Evolutionary conservation across 1,140 invertebrate genomes (phyloP).

Genomic region (Trichoplusia ni): DNA sequence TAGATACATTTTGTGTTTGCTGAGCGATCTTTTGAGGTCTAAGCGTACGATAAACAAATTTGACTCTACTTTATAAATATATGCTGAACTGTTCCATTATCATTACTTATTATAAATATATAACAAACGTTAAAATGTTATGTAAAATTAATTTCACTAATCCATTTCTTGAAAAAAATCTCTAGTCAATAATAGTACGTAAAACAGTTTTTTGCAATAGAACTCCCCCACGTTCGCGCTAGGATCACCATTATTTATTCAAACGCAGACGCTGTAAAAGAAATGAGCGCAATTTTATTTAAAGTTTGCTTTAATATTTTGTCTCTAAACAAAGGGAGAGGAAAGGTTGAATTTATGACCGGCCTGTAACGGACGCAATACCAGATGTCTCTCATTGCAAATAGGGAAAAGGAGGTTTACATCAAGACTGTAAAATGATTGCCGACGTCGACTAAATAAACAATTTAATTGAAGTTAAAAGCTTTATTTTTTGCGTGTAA

Average conservation of each 20-base stretch:
- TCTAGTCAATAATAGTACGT: no score
- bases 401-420: not conserved
- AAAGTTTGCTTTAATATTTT: constrained; percentile 25
- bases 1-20: no score
- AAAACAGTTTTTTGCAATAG: not conserved
- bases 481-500: no score
- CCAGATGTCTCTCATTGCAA: constrained; percentile 18
- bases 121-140: no score
- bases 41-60: no score
- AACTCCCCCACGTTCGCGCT: not conserved
- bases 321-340: constrained; percentile 20
- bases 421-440: not conserved
- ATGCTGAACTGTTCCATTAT: no score
- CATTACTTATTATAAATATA: no score
- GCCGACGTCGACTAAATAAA: not conserved
- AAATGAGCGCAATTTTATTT: constrained; percentile 30
- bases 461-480: not conserved
- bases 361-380: constrained; percentile 6
- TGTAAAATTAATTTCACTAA: no score
- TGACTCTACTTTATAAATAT: no score
- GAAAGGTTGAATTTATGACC: constrained; percentile 21
- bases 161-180: no score
- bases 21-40: no score
- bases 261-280: constrained; percentile 4
- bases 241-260: constrained; percentile 17